These are phyloP conservation scores for Cygnus buccinator DNA, from an alignment of 2,113 vertebrate species.

Conservation along the genomic window DNA sequence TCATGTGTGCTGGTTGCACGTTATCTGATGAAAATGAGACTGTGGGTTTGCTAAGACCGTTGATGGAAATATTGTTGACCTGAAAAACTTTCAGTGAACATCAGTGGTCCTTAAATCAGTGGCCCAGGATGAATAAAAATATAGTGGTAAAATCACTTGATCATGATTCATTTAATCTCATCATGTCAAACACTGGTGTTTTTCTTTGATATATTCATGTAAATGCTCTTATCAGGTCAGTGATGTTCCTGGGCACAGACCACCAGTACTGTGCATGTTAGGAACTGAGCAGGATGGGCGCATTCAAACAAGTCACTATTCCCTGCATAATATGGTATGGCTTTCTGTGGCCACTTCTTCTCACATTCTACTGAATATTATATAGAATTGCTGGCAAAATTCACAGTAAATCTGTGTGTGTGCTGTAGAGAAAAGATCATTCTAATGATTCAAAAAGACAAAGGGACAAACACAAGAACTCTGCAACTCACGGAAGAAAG, in stretches of 20 bases:
- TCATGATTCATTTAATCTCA: neutral
- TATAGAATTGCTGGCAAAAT: neutral
- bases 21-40: neutral
- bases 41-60: neutral
- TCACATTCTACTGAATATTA: neutral
- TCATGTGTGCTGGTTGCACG: neutral
- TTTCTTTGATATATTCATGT: neutral
- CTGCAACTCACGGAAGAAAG: neutral
- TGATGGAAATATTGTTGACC: neutral
- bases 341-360: neutral
- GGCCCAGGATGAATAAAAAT: neutral
- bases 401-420: neutral
- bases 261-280: neutral
- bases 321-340: neutral
- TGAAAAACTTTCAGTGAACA: neutral
- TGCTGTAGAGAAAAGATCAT: neutral
- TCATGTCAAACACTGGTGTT: neutral
- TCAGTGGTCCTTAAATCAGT: neutral
- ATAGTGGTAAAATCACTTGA: neutral
- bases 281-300: neutral
- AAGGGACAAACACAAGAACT: neutral
- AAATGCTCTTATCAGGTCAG: neutral
- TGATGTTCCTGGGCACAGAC: neutral
- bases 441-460: slow-evolving; percentile 27
- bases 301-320: neutral